Conservation (phyloP, 2,888 invertebrate species). For the Drosophila atripex region DNA sequence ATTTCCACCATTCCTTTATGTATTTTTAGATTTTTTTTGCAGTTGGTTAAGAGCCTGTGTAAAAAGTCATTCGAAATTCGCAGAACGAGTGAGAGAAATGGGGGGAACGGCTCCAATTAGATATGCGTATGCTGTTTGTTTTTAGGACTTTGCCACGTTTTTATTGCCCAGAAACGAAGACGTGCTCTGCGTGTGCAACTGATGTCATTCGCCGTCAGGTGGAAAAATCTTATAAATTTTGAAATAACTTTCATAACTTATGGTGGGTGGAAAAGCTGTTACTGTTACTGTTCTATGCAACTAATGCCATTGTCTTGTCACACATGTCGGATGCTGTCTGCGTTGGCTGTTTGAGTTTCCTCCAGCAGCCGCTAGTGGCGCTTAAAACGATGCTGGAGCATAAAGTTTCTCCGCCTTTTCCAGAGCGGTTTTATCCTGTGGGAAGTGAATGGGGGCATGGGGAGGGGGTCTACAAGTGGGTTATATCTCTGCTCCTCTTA, state of each 20-base stretch:
- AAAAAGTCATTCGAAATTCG: slow-evolving; percentile 36
- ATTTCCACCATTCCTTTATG: slow-evolving; percentile 60
- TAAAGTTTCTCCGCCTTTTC: slow-evolving; percentile 20
- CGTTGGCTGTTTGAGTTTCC: slow-evolving; percentile 58
- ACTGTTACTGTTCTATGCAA: slow-evolving; percentile 28
- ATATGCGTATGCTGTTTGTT: slow-evolving; percentile 69
- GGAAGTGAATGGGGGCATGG: background rate
- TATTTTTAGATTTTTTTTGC: slow-evolving; percentile 17
- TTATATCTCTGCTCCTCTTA: slow-evolving; percentile 36
- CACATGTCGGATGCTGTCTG: slow-evolving; percentile 37
- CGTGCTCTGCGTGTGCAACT: slow-evolving; percentile 68
- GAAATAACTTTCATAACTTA: slow-evolving; percentile 78
- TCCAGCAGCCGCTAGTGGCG: slow-evolving; percentile 15
- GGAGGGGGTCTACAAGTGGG: slow-evolving; percentile 2
- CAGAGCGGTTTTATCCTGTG: background rate
- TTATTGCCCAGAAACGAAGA: slow-evolving; percentile 63
- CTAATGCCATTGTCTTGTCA: slow-evolving; percentile 51
- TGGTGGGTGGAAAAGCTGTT: slow-evolving; percentile 17
- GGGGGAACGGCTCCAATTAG: slow-evolving; percentile 66
- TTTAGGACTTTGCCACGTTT: slow-evolving; percentile 62
- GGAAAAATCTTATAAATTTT: slow-evolving; percentile 72
- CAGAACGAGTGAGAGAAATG: slow-evolving; percentile 1
- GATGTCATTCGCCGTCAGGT: slow-evolving; percentile 31
- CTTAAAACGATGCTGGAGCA: slow-evolving; percentile 39
- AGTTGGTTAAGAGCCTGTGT: slow-evolving; percentile 50